phyloP scores from a whole-genome alignment of 1,140 invertebrate species.

The Drosophila teissieri region DNA sequence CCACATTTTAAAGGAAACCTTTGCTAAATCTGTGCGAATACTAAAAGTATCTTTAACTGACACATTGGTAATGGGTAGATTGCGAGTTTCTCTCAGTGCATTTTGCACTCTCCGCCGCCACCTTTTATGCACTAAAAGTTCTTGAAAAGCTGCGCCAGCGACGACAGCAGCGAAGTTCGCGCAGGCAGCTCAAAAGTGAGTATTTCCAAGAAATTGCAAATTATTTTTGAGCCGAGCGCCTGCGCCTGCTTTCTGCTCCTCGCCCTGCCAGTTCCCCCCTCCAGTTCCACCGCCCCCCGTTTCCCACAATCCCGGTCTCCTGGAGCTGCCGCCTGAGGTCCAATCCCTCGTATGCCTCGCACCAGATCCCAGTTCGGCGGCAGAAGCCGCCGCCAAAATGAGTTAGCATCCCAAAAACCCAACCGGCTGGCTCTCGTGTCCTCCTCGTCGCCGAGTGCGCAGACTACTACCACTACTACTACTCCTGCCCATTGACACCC shows the following conservation, averaged over 20 bases:
- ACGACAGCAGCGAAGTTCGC: slow-evolving; percentile 64
- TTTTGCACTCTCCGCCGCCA: slow-evolving; percentile 7
- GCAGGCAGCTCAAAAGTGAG: slow-evolving; percentile 72
- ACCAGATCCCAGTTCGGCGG: slow-evolving; percentile 10
- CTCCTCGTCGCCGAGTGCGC: slow-evolving; percentile 5
- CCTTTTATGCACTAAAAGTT: slow-evolving; percentile 61
- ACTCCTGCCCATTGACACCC: slow-evolving; percentile 72
- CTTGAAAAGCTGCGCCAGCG: slow-evolving; percentile 71
- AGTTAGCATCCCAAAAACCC: slow-evolving; percentile 74
- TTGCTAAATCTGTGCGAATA: no score
- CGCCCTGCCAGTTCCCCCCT: neutral
- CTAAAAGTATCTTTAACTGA: no score
- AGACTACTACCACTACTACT: slow-evolving; percentile 47
- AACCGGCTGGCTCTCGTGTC: slow-evolving; percentile 28
- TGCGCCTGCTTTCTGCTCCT: slow-evolving; percentile 66
- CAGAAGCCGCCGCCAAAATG: slow-evolving; percentile 77
- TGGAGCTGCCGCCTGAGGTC: slow-evolving; percentile 19
- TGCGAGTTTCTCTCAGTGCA: slow-evolving; percentile 6
- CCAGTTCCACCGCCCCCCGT: no score
- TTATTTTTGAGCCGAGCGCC: slow-evolving; percentile 82
- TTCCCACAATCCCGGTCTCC: slow-evolving; percentile 8
- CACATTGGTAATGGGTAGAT: no score
- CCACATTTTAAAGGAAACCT: no score
- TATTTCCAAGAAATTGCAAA: slow-evolving; percentile 83
- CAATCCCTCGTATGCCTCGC: neutral